Percentiles rank a stretch among this genome's conserved stretches.
Evolutionary conservation across 1,140 invertebrate genomes (phyloP).

Genomic region (Bombus polaris): DNA sequence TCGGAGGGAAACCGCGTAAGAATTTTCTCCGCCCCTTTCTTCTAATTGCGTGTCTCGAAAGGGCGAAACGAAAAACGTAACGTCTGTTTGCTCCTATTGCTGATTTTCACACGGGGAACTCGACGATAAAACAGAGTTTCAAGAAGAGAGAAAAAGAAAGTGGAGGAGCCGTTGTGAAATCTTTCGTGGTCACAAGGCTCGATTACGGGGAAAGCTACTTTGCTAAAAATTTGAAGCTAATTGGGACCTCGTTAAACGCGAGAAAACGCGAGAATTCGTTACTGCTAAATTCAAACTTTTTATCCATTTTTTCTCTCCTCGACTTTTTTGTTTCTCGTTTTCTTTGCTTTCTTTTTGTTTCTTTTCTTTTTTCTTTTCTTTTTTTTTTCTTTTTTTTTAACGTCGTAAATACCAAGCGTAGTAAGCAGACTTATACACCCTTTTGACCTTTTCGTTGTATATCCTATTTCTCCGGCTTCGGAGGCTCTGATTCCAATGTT

Average conservation of each 20-base stretch:
- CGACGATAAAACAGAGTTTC: slow-evolving; percentile 2
- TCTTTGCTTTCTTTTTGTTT: not conserved
- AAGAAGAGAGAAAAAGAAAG: not conserved
- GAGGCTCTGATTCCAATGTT: too few species aligned
- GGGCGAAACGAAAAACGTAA: slow-evolving; percentile 10
- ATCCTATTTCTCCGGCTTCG: not conserved
- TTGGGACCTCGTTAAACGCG: not conserved
- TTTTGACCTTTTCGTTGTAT: not conserved
- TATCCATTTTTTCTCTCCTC: not conserved
- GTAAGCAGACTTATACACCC: too few species aligned
- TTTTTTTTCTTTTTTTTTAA: not conserved
- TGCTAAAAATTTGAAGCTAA: not conserved
- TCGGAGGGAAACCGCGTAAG: slow-evolving; percentile 35
- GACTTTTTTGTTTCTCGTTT: not conserved
- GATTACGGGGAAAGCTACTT: not conserved
- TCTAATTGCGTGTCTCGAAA: slow-evolving; percentile 13
- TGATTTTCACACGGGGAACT: slow-evolving; percentile 4
- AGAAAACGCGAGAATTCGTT: not conserved
- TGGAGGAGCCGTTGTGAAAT: slow-evolving; percentile 67
- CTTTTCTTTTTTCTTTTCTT: not conserved
- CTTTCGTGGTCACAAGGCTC: slow-evolving; percentile 70
- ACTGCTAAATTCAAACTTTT: not conserved
- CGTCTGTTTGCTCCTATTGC: not conserved
- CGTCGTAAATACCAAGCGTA: not conserved
- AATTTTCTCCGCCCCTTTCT: slow-evolving; percentile 29